Evolutionary conservation across 2,113 vertebrate genomes (phyloP).

Genomic region (Saccopteryx leptura): DNA sequence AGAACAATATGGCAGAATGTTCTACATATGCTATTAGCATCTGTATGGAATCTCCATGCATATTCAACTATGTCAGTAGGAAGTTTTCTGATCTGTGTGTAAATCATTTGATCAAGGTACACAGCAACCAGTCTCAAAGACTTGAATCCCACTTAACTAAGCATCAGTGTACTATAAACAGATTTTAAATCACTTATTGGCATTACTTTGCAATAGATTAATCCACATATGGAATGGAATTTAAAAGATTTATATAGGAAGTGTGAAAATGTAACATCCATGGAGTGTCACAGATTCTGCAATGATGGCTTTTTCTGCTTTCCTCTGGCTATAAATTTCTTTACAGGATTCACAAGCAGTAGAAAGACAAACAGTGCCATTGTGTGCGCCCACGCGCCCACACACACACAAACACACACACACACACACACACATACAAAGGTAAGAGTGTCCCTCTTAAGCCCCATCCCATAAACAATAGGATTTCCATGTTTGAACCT

Average conservation of each 20-base stretch:
- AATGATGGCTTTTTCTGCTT: not conserved
- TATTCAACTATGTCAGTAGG: not conserved
- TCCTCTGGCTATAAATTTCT: not conserved
- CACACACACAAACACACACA: too few relatives aligned
- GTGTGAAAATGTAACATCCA: not conserved
- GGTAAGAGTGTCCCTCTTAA: not conserved
- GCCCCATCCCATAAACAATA: not conserved
- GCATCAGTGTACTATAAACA: not conserved
- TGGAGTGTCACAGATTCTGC: not conserved
- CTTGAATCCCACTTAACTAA: not conserved
- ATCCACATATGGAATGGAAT: not conserved
- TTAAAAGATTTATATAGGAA: not conserved
- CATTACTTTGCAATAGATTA: slow-evolving; percentile 33
- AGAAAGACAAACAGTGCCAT: slow-evolving; percentile 6
- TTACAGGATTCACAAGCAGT: not conserved
- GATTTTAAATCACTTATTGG: not conserved
- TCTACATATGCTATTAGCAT: not conserved
- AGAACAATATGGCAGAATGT: not conserved
- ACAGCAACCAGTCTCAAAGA: not conserved
- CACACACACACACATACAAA: not conserved
- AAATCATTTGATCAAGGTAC: not conserved
- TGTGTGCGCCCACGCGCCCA: not conserved
- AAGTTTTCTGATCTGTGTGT: not conserved
- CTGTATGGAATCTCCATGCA: not conserved
- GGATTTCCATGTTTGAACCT: not conserved